Base-by-base conservation (phyloP, 2,797 vertebrate genomes). In the Lutjanus argentimaculatus region DNA sequence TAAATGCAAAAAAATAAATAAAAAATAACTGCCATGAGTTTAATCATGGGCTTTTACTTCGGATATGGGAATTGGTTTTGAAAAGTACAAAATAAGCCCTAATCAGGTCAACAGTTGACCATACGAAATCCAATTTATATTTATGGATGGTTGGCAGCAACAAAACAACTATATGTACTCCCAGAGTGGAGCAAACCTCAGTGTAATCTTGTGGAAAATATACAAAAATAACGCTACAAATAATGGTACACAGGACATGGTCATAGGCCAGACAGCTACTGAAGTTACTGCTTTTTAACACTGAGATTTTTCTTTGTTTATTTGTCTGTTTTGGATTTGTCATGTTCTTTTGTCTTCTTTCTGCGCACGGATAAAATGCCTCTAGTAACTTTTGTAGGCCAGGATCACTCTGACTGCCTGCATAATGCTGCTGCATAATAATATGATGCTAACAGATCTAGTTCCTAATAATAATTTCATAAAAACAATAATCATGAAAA, bases 41-140 rank as follows among this genome's bases (percentile, higher is more conserved):
- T 77, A 65, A 79, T 72, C 51, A n/a, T 46, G 22, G 36, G 19
- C 59, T 75, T 86, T 69, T 75, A 63, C 43, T 59, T 82, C 30
- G 70, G 40, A 77, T 70, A 56, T 16, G 2, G 21, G 15, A 78
- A 67, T n/a, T 77, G 80, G 12, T 55, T 78, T 62, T 65, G 56
- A 83, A 69, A 78, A 85, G 56, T 46, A 56, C n/a, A 75, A 56
- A 84, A 82, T 66, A 69, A 58, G 53, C 57, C 46, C 77, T 79
- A 82, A 89, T 90, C 72, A 77, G 66, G 83, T 79, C 67, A 72
- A 74, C 36, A 52, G 61, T 66, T 70, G 66, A 51, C 48, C 52
- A 9, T 68, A 63, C 21, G 72, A 36, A 89, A 80, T 87, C 25
- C 30, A 67, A 79, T 76, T 85, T 51, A 58, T 68, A 67, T 81